Conservation (phyloP, 2,113 vertebrate genomes). For the Indicator indicator region DNA sequence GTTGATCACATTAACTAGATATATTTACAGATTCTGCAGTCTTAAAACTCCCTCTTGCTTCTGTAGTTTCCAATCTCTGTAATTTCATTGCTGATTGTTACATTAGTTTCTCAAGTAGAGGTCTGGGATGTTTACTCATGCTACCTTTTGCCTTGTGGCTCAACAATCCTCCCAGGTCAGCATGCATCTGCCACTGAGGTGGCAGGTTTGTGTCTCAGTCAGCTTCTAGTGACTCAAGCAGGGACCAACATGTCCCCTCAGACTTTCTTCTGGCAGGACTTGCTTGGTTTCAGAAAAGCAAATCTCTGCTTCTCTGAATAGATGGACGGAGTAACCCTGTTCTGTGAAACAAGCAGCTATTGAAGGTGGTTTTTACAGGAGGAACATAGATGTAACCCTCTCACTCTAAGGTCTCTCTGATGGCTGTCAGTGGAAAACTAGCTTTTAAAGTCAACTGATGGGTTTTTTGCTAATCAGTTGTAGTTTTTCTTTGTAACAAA, state of each 20-base stretch:
- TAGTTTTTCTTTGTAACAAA: neutral
- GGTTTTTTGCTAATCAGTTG: neutral
- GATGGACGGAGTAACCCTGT: neutral
- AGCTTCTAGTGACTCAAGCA: neutral
- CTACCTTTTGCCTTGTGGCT: neutral
- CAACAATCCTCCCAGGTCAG: neutral
- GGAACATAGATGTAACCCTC: neutral
- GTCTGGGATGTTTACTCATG: neutral
- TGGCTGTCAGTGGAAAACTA: neutral
- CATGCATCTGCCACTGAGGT: neutral
- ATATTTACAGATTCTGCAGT: neutral
- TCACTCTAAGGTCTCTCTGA: neutral
- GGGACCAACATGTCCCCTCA: neutral
- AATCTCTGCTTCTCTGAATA: neutral
- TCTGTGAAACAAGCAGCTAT: neutral
- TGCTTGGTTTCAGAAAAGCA: neutral
- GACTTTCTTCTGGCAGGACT: neutral
- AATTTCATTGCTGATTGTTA: neutral
- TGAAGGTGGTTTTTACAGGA: neutral
- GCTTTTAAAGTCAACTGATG: neutral
- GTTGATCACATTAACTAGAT: neutral
- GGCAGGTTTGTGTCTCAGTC: neutral
- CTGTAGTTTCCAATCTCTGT: neutral
- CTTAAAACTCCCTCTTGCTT: neutral
- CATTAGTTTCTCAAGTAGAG: neutral